Conservation (phyloP, 2,888 invertebrate genomes). For the Drosophila prostipennis region DNA sequence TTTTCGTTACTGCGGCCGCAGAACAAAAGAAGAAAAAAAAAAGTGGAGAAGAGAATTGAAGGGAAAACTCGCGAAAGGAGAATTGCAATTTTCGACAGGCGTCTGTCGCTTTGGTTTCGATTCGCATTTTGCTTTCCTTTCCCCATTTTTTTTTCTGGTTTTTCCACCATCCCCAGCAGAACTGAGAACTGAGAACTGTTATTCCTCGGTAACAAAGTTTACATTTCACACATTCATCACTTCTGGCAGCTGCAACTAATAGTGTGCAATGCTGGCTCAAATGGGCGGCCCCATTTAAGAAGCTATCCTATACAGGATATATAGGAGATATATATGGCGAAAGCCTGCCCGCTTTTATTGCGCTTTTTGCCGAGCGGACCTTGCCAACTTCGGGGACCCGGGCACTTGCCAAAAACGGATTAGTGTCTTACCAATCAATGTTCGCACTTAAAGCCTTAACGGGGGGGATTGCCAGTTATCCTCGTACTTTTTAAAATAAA, state of each 20-base stretch:
- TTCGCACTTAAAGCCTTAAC: constrained; percentile 71
- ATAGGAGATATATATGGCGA: not conserved
- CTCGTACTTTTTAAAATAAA: constrained; percentile 24
- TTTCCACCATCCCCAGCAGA: constrained; percentile 20
- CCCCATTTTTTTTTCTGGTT: constrained; percentile 23
- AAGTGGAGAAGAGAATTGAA: not conserved
- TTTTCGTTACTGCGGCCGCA: constrained; percentile 69
- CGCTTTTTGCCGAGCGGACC: constrained; percentile 54
- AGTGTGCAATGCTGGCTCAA: constrained; percentile 70
- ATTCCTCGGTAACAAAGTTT: constrained; percentile 78
- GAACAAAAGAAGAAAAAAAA: constrained; percentile 40
- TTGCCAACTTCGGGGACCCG: constrained; percentile 65
- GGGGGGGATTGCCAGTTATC: constrained; percentile 28
- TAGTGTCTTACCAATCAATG: constrained; percentile 79
- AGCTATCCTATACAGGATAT: constrained; percentile 5
- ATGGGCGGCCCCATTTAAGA: constrained; percentile 67
- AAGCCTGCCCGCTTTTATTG: constrained; percentile 58
- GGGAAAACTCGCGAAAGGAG: constrained; percentile 43
- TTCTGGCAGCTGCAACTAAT: constrained; percentile 80
- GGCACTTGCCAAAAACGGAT: constrained; percentile 73
- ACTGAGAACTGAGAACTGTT: constrained; percentile 59
- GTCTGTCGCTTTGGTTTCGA: constrained; percentile 65
- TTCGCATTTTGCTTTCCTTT: constrained; percentile 17
- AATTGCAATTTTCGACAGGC: constrained; percentile 81
- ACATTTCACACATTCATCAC: constrained; percentile 81